Base-by-base conservation (phyloP, 2,113 vertebrate species). In the Neolamprologus toae region DNA sequence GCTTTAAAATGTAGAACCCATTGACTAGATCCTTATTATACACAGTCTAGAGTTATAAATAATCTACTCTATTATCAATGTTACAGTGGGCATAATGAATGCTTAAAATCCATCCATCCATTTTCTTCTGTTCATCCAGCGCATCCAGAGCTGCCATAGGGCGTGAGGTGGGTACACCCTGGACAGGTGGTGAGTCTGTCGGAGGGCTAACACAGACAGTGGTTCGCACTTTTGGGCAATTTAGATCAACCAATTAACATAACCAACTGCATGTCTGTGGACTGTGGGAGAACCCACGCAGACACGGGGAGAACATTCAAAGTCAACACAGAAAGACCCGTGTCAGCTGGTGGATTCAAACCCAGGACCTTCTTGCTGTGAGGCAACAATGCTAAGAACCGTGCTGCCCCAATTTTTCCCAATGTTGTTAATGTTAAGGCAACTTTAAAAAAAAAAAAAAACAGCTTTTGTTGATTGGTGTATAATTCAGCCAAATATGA, bases 171-270 rank as follows among this genome's bases (percentile, higher is more conserved):
- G 59, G 59, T 63, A 19, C 2, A 63, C 9, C 31, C 31, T 19
- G 31, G 31, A 35, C 16, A 19, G 59, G 59, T 19, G 9, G 59
- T 4, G 16, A 35, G 59, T 63, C 59, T 63, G 59, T n/a, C 4
- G 1, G 31, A 35, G 17, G 9, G 59, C 3, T 63, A 35, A 12
- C 59, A 35, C 31, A 35, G 17, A 5, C 6, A 35, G 28, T 61
- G 5, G 5, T 63, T 63, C 0, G 2, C 17, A 63, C 1, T 19
- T 63, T 35, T n/a, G 17, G 59, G 31, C 6, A 63, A 63, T 35
- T 63, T 35, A 35, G 31, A 63, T 63, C 4, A 63, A 63, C 17
- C 59, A 63, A 7, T 12, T 63, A 63, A 63, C 9, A 66, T 35
- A 66, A 35, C 6, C 31, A 35, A 66, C 6, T 11, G 5, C 16